These are phyloP conservation scores for Corythucha ciliata DNA, from an alignment of 2,888 invertebrate species.

Conservation along the genomic window DNA sequence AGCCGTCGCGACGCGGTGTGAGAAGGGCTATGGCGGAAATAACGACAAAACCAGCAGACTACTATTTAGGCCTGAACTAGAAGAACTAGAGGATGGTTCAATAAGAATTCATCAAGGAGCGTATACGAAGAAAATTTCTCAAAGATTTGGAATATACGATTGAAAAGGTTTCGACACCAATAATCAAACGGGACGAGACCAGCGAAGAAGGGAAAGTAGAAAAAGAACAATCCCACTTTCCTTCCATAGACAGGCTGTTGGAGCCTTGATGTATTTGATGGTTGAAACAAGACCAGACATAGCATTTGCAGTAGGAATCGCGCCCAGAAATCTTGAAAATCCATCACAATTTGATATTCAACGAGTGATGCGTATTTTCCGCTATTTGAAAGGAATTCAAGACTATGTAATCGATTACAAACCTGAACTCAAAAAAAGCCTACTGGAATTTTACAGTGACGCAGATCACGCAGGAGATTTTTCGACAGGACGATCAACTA, in stretches of 20 bases:
- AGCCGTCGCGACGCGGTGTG: no score
- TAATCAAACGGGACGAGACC: no score
- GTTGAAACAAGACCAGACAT: constrained; percentile 22
- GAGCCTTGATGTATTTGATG: constrained; percentile 13
- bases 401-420: constrained; percentile 21
- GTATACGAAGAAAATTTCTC: constrained; percentile 9
- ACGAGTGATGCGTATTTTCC: constrained; percentile 19
- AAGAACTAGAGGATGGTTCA: not conserved
- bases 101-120: not conserved
- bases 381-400: constrained; percentile 24
- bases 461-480: constrained; percentile 31
- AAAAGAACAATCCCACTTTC: not conserved
- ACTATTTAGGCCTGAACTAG: not conserved
- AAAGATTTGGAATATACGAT: constrained; percentile 10
- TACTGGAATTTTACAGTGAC: constrained; percentile 29
- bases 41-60: not conserved
- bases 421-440: constrained; percentile 16
- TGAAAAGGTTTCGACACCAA: constrained; percentile 11
- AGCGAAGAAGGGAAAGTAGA: no score
- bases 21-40: no score
- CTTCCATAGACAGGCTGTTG: constrained; percentile 17
- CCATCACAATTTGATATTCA: not conserved
- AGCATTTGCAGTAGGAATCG: constrained; percentile 18
- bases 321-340: constrained; percentile 5
- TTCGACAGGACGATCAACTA: constrained; percentile 1